phyloP scores from a whole-genome alignment of 92 coral and sea anemone genomes.

The Micromussa lordhowensis region DNA sequence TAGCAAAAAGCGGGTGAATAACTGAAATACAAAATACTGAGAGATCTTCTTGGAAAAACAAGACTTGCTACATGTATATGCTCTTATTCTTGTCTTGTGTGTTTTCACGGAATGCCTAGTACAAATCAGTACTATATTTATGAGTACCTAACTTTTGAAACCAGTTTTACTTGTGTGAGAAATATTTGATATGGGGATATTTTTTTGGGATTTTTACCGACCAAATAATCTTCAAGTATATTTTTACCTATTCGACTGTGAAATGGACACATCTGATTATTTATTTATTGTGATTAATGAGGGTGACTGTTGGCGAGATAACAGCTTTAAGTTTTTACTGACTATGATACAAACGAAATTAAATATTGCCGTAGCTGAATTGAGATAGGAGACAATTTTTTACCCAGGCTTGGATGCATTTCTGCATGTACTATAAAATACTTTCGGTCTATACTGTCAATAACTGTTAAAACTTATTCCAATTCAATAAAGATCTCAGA shows the following conservation, averaged over 20 bases:
- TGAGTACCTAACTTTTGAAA: not conserved
- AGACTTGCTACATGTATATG: not conserved
- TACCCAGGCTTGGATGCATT: no score
- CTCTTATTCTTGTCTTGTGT: not conserved
- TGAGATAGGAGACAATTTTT: no score
- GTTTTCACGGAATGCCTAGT: not conserved
- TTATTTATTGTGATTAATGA: not conserved
- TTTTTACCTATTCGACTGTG: not conserved
- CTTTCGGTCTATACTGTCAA: not conserved
- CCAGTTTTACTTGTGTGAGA: not conserved
- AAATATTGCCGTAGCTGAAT: no score
- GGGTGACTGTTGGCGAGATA: not conserved
- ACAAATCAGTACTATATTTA: not conserved
- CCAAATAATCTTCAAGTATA: not conserved
- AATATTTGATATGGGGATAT: not conserved
- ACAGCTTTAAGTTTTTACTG: not conserved
- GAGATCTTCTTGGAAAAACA: not conserved
- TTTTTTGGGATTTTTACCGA: not conserved
- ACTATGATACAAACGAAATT: not conserved
- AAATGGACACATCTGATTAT: not conserved
- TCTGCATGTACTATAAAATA: not conserved
- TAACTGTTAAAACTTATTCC: no score
- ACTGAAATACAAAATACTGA: not conserved
- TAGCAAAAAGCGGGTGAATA: no score
- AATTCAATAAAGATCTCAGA: not conserved